These are phyloP conservation scores for Natrix natrix DNA, from an alignment of 2,797 vertebrate genomes.

Conservation along the genomic window DNA sequence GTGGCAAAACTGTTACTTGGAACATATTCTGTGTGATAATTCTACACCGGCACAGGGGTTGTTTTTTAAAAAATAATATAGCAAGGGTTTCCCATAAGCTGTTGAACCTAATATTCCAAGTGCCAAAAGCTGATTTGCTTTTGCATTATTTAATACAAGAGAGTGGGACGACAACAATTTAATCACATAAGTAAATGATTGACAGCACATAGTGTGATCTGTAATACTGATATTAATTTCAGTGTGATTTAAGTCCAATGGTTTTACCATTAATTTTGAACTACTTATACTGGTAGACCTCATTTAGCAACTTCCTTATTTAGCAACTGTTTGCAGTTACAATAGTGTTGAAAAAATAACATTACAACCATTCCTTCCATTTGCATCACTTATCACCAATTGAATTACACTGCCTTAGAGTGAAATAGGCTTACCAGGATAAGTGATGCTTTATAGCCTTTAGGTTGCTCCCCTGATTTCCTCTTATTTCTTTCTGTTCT, in stretches of 20 bases:
- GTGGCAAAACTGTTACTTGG: background rate
- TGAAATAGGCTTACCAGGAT: background rate
- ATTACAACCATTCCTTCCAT: background rate
- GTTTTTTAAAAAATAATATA: background rate
- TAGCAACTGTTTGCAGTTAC: background rate
- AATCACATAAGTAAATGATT: background rate
- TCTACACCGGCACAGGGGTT: background rate
- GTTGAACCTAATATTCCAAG: background rate
- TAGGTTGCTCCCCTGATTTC: background rate
- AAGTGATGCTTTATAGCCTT: background rate
- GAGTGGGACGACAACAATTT: background rate
- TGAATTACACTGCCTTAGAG: background rate
- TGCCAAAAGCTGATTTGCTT: conserved; percentile 3
- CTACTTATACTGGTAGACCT: background rate
- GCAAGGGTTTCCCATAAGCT: background rate
- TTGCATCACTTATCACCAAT: background rate
- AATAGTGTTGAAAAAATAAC: background rate
- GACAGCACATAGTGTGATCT: background rate
- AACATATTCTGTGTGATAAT: background rate
- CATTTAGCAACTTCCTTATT: background rate
- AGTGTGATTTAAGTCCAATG: background rate
- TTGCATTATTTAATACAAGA: conserved; percentile 7
- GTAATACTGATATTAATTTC: background rate
- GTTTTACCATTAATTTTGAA: background rate
- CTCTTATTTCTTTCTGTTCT: background rate